Base-by-base conservation (phyloP, 1,140 invertebrate species). In the Drosophila truncata region DNA sequence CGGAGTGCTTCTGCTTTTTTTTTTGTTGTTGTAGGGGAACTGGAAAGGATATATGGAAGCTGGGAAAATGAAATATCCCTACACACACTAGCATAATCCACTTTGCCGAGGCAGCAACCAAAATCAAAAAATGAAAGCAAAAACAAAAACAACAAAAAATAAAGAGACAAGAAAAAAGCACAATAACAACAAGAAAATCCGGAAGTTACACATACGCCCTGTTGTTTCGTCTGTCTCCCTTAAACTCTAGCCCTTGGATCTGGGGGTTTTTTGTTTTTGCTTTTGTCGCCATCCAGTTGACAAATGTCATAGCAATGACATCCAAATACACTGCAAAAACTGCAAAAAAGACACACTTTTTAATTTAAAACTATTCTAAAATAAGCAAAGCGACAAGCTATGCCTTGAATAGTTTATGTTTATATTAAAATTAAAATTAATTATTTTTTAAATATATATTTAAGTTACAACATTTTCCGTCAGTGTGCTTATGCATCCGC, bases 171-270 rank as follows among this genome's bases (percentile, higher is more conserved):
- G 23, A 10, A 54, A 54, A 67, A 66, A 60, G n/a, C 58, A 63
- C 74, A 78, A 63, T 78, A 60, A 79, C 33, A 80, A 44, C 52
- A 49, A 39, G 33, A 37, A 79, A 67, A 80, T 75, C 70, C 74
- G 71, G 81, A 85, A 84, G 81, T 90, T 90, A 79, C 81, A 88
- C 85, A 88, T 90, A 90, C 85, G 85, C 78, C 84, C 74, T 61
- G 78, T 88, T 77, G 83, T 74, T 23, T 39, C 42, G 27, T 39
- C 42, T 57, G 50, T 37, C 20, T 27, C 50, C 44, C 33, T 42
- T 37, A 31, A 35, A 54, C 63, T 44, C 29, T 35, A 69, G 37
- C 20, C 33, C 29, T 13, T 58, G 18, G 54, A 20, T 37, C 47
- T 42, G 13, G 46, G n/a, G n/a, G 10, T 27, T 70, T 64, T 64